These are phyloP conservation scores for Platyura marginata DNA, from an alignment of 1,140 invertebrate genomes.

Conservation along the genomic window DNA sequence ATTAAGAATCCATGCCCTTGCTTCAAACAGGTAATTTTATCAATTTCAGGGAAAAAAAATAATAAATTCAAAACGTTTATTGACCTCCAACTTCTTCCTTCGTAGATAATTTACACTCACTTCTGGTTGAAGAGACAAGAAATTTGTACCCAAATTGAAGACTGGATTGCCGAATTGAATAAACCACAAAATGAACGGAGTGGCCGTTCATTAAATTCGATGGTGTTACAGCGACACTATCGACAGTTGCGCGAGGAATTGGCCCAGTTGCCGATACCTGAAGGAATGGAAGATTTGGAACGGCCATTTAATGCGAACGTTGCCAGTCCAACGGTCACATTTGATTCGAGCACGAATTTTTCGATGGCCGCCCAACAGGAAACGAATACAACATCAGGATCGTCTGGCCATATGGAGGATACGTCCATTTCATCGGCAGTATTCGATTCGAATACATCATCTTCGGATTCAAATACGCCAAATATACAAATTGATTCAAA, in stretches of 20 bases:
- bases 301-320: slow-evolving; percentile 35
- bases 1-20: slow-evolving; percentile 78
- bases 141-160: slow-evolving; percentile 72
- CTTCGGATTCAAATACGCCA: neutral
- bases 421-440: neutral
- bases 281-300: slow-evolving; percentile 47
- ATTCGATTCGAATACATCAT: neutral
- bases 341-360: slow-evolving; percentile 5
- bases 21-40: slow-evolving; percentile 61
- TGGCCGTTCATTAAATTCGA: slow-evolving; percentile 51
- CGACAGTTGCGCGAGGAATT: slow-evolving; percentile 60
- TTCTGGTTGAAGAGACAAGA: slow-evolving; percentile 90
- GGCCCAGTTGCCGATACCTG: slow-evolving; percentile 54
- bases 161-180: slow-evolving; percentile 76
- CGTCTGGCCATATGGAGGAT: neutral
- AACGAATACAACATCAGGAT: neutral
- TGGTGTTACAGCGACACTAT: slow-evolving; percentile 59
- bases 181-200: slow-evolving; percentile 50
- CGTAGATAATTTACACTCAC: slow-evolving; percentile 81
- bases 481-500: too few species aligned
- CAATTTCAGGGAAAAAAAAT: neutral
- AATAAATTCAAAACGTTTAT: neutral
- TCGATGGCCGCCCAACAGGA: neutral
- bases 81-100: too few species aligned
- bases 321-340: slow-evolving; percentile 13